phyloP scores from a whole-genome alignment of 2,797 vertebrate species.

The Trachops cirrhosus region DNA sequence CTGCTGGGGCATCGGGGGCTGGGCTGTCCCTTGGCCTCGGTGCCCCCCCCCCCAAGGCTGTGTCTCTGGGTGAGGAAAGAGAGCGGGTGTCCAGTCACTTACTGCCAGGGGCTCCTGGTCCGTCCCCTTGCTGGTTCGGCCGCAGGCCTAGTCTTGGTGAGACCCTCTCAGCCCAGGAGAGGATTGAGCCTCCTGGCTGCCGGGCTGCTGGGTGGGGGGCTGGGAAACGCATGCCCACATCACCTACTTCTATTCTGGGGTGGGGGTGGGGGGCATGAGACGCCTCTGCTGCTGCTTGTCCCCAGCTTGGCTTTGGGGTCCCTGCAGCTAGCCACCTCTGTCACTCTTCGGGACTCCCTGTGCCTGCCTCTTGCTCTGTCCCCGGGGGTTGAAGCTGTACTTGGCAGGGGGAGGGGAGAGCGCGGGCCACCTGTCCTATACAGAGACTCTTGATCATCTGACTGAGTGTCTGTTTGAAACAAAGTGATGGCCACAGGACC shows the following conservation, averaged over 20 bases:
- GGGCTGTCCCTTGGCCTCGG: not conserved
- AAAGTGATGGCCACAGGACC: not conserved
- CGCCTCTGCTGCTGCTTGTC: not conserved
- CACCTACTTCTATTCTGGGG: not conserved
- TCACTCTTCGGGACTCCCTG: not conserved
- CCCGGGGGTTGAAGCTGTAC: not conserved
- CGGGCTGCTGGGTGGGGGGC: not conserved
- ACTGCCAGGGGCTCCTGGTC: accelerated
- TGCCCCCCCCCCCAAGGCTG: not conserved
- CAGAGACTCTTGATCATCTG: not conserved
- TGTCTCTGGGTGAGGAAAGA: not conserved
- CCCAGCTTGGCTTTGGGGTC: not conserved
- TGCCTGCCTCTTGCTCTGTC: not conserved
- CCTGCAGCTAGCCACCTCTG: too few relatives aligned
- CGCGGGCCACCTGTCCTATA: accelerated
- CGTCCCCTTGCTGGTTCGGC: not conserved
- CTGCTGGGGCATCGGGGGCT: accelerated
- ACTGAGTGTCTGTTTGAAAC: not conserved
- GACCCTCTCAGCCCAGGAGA: not conserved
- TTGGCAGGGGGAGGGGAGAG: not conserved
- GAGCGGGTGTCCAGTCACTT: too few relatives aligned
- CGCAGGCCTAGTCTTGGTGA: not conserved
- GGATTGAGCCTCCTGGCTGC: not conserved
- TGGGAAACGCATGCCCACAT: not conserved
- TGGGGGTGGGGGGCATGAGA: not conserved